These are phyloP conservation scores for Chrysemys picta DNA, from an alignment of 2,113 vertebrate species.

Conservation along the genomic window DNA sequence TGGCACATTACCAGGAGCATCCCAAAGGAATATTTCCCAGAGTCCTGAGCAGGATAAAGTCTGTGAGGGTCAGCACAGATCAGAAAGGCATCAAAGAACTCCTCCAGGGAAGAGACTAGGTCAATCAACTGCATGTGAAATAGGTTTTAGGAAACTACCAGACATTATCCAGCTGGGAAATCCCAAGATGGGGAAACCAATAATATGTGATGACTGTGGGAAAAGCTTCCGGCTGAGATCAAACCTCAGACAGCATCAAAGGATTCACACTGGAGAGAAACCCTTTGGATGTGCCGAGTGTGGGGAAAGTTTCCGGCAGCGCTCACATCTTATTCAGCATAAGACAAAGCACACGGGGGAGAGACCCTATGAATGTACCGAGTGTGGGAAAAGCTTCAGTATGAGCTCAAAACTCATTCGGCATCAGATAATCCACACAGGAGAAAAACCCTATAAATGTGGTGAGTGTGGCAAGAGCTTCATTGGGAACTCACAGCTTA, in stretches of 20 bases:
- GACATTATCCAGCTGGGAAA: slow-evolving; percentile 63
- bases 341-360: slow-evolving; percentile 40
- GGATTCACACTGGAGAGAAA: slow-evolving; percentile 66
- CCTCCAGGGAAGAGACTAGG: slow-evolving; percentile 50
- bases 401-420: slow-evolving; percentile 44
- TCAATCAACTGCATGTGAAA: slow-evolving; percentile 29
- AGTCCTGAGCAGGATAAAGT: neutral
- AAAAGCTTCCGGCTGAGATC: slow-evolving; percentile 67
- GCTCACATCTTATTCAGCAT: slow-evolving; percentile 56
- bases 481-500: neutral
- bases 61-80: neutral
- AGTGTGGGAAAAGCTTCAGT: slow-evolving; percentile 60
- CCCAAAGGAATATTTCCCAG: neutral
- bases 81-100: slow-evolving; percentile 29
- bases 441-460: slow-evolving; percentile 67
- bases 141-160: slow-evolving; percentile 38
- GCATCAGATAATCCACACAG: slow-evolving; percentile 59
- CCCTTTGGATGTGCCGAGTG: slow-evolving; percentile 30
- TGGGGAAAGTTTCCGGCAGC: slow-evolving; percentile 49
- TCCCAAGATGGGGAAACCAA: slow-evolving; percentile 57
- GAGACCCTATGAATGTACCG: slow-evolving; percentile 32
- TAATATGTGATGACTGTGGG: neutral
- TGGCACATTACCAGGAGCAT: neutral
- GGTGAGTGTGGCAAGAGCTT: slow-evolving; percentile 63
- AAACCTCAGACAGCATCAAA: slow-evolving; percentile 46